Base-by-base conservation (phyloP, 23 tunicate genomes). In the Styela plicata region DNA sequence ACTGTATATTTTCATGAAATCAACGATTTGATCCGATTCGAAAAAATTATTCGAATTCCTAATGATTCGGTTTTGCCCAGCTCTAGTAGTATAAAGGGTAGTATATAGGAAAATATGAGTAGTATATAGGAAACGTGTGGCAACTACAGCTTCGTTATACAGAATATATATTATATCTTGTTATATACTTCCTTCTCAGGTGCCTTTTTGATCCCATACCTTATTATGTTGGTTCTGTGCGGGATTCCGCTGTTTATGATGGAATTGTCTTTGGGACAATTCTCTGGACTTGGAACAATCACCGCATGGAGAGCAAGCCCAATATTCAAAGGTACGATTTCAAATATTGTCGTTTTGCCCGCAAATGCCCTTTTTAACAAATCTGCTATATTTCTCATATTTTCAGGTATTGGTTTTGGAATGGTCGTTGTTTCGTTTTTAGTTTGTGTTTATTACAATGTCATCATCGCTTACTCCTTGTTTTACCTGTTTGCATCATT, bases 271-370 rank as follows among this genome's bases (percentile, higher is more conserved):
- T 84, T 96, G 64, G 99, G 99, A 16, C 99, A 96, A 62, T 96
- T 87, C 69, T 89, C 95, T 25, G 97, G 95, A 0, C 82, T 73
- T 17, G 99, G 99, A 44, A 91, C 99, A 1, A 61, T 96, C 1
- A 82, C 97, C 20, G 99, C 96, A 1, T 96, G 99, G 99, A 64
- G 96, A 70, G 84, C 99, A 0, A 85, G 86, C 20, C 99, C 99
- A 21, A 24, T 82, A 2, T 85, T 96, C 64, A 96, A 96, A 86
- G 99, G 94, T 89, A 69, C 26, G 77, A 24, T 20, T 18, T 18
- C 20, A 18, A 57, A 18, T 18, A 18, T 18, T 57, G 64, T 18
- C 18, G 20, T 57, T 20, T 20, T 18, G 19, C 64, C 64, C 64
- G 19, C 64, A 57, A 18, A 20, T 18, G 64, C 20, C 64, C 20